Percentiles rank a stretch among this genome's conserved stretches.
Conservation (phyloP, 23 tunicate genomes). For the Clavelina lepadiformis region DNA sequence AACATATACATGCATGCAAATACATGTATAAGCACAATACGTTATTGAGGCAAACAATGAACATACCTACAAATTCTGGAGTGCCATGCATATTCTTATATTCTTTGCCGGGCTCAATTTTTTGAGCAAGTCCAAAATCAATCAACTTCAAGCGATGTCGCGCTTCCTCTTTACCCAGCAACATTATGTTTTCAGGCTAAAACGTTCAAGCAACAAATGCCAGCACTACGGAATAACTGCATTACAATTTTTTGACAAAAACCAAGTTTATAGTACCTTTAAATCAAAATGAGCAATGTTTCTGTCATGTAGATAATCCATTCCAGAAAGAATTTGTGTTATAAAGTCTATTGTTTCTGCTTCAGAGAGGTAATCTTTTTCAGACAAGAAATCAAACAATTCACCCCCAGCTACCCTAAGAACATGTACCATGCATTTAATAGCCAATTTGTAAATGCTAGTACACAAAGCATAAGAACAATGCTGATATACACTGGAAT, state of each 20-base stretch:
- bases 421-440: no score
- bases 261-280: constrained; percentile 30
- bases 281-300: constrained; percentile 93
- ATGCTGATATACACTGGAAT: no score
- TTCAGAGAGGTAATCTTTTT: constrained; percentile 82
- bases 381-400: constrained; percentile 89
- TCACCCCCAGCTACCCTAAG: constrained; percentile 98
- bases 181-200: constrained; percentile 98
- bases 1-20: background rate
- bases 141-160: constrained; percentile 72
- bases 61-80: constrained; percentile 90
- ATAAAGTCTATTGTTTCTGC: constrained; percentile 71
- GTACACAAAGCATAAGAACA: no score
- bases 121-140: constrained; percentile 95
- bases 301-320: constrained; percentile 79
- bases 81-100: constrained; percentile 91
- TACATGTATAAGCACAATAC: no score
- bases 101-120: constrained; percentile 70
- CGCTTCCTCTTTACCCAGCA: constrained; percentile 22
- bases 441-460: no score
- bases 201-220: background rate
- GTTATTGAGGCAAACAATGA: no score
- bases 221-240: background rate
- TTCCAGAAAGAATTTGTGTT: constrained; percentile 66
- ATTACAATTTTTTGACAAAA: background rate